Conservation (phyloP, 2,797 vertebrate genomes). For the Myotis myotis region DNA sequence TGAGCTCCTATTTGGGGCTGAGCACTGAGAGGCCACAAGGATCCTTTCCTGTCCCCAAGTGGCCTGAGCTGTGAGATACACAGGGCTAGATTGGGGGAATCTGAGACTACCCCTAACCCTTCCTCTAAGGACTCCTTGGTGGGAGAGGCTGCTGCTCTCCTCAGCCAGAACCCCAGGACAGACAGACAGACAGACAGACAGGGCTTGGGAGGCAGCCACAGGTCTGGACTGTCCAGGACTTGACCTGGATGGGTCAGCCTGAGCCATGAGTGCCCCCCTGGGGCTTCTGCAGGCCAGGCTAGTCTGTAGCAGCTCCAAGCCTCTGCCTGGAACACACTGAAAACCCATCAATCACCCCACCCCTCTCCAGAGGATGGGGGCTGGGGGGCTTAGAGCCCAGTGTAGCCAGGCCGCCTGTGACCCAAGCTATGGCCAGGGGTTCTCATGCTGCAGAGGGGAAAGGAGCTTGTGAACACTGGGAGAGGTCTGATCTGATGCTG, state of each 20-base stretch:
- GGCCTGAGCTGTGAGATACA: neutral
- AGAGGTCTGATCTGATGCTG: neutral
- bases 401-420: conserved; percentile 28
- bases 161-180: neutral
- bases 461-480: neutral
- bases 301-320: conserved; percentile 34
- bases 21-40: neutral
- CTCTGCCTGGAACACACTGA: conserved; percentile 38
- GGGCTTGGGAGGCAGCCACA: conserved; percentile 12
- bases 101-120: neutral
- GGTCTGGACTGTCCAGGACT: neutral
- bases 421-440: neutral
- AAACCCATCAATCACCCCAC: conserved; percentile 51
- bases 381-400: neutral
- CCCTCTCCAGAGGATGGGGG: neutral
- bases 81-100: neutral
- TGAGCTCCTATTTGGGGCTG: neutral
- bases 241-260: neutral
- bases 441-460: neutral
- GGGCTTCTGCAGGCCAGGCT: conserved; percentile 25
- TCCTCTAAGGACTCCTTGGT: neutral
- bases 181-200: neutral
- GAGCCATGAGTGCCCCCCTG: conserved; percentile 15
- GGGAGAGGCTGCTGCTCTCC: neutral
- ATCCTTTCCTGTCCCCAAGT: neutral